Conservation (phyloP, 2,113 vertebrate species). For the Collichthys lucidus region DNA sequence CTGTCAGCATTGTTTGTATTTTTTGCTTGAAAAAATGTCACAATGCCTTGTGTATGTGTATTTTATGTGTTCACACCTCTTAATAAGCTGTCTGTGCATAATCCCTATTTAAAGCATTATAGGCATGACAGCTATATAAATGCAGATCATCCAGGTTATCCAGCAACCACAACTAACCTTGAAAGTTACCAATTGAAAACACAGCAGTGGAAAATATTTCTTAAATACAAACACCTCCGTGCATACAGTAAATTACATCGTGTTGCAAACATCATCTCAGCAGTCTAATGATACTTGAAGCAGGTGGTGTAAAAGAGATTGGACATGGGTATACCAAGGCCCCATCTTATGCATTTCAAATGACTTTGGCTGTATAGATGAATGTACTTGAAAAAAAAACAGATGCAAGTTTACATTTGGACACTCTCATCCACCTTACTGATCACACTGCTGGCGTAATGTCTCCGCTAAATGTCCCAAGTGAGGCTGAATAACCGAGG, state of each 20-base stretch:
- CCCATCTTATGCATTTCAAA: slow-evolving; percentile 72
- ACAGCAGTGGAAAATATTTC: slow-evolving; percentile 7
- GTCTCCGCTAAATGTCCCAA: slow-evolving; percentile 18
- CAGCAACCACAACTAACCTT: slow-evolving; percentile 4
- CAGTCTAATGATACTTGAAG: slow-evolving; percentile 26
- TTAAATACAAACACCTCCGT: not conserved
- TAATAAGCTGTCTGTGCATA: not conserved
- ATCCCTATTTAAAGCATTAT: not conserved
- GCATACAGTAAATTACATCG: slow-evolving; percentile 33
- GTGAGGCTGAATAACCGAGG: not conserved
- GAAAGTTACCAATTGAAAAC: slow-evolving; percentile 18
- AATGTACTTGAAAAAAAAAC: slow-evolving; percentile 21
- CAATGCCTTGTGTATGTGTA: too few relatives aligned
- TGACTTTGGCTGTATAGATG: slow-evolving; percentile 28
- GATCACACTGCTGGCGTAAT: slow-evolving; percentile 1
- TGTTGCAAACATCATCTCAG: slow-evolving; percentile 28
- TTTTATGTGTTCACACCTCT: not conserved
- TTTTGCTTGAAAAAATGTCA: not conserved
- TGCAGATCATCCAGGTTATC: slow-evolving; percentile 2
- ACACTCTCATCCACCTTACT: not conserved
- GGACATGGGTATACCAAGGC: slow-evolving; percentile 28
- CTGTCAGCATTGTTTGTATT: not conserved
- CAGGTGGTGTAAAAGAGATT: slow-evolving; percentile 48
- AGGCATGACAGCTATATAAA: not conserved
- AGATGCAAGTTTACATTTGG: slow-evolving; percentile 19